Conservation (phyloP, 2,888 invertebrate genomes). For the Eupithecia subfuscata region DNA sequence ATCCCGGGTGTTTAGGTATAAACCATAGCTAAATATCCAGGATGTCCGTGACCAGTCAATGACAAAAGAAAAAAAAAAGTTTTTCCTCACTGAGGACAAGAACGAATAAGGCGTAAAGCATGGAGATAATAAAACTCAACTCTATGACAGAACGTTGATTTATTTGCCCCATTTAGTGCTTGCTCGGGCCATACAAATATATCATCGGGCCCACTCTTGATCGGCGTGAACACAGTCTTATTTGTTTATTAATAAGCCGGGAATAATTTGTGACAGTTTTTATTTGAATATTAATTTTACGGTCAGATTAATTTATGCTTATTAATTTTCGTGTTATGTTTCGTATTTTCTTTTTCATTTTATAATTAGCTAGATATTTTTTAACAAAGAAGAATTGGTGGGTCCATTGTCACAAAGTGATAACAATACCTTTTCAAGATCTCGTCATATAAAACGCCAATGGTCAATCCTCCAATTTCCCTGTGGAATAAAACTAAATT, state of each 20-base stretch:
- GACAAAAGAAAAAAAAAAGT: background rate
- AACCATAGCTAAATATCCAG: background rate
- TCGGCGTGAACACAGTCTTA: slow-evolving; percentile 58
- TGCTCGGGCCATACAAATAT: slow-evolving; percentile 66
- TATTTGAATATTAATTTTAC: slow-evolving; percentile 42
- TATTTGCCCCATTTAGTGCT: slow-evolving; percentile 63
- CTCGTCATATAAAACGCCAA: background rate
- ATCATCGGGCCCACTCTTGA: slow-evolving; percentile 61
- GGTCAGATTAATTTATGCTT: slow-evolving; percentile 38
- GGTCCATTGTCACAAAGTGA: background rate
- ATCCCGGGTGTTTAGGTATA: background rate
- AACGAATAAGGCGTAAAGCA: background rate
- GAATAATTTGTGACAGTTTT: slow-evolving; percentile 43
- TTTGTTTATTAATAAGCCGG: slow-evolving; percentile 54
- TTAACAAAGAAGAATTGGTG: background rate
- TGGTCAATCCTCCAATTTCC: background rate
- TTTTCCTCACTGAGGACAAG: background rate
- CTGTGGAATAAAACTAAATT: background rate
- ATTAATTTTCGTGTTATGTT: slow-evolving; percentile 10
- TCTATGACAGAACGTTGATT: slow-evolving; percentile 64
- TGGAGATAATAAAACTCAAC: background rate
- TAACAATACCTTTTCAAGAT: background rate
- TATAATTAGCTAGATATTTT: background rate
- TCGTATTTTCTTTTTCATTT: background rate
- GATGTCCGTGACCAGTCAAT: background rate